Base-by-base conservation (phyloP, 2,888 invertebrate species). In the Platycnemis pennipes region DNA sequence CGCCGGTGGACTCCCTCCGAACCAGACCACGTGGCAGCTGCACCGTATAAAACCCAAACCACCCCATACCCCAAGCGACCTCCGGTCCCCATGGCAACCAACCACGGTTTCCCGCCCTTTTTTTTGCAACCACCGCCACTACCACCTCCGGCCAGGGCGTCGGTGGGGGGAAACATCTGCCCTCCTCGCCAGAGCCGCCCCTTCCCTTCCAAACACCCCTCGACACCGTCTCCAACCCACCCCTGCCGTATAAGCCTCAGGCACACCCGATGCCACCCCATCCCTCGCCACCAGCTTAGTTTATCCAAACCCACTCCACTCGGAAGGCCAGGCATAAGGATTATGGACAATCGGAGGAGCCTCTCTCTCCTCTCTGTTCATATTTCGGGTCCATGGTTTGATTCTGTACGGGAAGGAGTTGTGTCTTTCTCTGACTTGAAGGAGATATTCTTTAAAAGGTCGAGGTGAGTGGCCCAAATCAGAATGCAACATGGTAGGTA, bases 21-120 rank as follows among this genome's bases (percentile, higher is more conserved):
- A 77, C 77, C 37, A 56, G 56, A 53, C 91, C 91, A 91, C 91
- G 91, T 91, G 91, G 91, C 91, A 91, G 91, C 91, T 91, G 91
- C 91, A 91, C 88, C 88, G 46, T 46, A 44, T 46, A 45, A 44
- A 46, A 87, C 87, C 46, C 26, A 45, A 87, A 86, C n/a, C 42
- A 87, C 87, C 87, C 87, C 42, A 37, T 26, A 88, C 46, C n/a
- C 53, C 53, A 53, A 63, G 56, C 91, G 44, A 44, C 91, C 44
- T 53, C n/a, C 49, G 44, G 42, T 63, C 44, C 63, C 91, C 91
- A 44, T 45, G 63, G 56, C 63, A 63, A 37, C 53, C n/a, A n/a
- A 88, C 88, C 91, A 91, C 63, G 91, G 91, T 91, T 91, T 91
- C 91, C 91, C 91, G 91, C 91, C 91, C 91, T 63, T 91, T 91